Evolutionary conservation across 1,140 invertebrate species (phyloP), one percentile per base, ranked within the genome.

Genomic region (Apis florea): DNA sequence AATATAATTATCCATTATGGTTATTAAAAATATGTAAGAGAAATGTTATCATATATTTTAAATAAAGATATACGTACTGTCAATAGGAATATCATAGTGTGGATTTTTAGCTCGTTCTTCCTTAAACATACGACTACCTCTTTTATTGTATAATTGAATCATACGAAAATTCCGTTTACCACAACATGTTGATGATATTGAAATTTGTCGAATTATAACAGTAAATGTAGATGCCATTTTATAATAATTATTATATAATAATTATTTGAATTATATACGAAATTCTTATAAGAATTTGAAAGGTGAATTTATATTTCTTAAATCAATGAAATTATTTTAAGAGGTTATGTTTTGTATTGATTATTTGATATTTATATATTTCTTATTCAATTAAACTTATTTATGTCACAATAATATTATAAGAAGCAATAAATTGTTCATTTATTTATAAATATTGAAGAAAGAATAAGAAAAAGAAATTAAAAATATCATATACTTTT

Each of bases 161-260:
- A 97, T 97, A 59, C 95, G 93, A 90, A 97, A 97, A 93, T 97
- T 97, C 69, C 95, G 94, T 93, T 97, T 97, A 15, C 96, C 96
- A 88, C 95, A 93, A 63, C 94, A 85, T 21, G 91, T 83, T 53
- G 93, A 90, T 17, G 96, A 94, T 21, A 96, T 94, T 56, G 95
- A 95, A 86, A 97, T 96, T 56, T 88, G 89, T 85, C 96, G 92
- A 79, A 21, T 70, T 59, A 88, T 51, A 40, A 87, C 51, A 54
- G 68, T 69, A 24, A 51, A 83, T 0, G 69, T 12, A 2, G 80
- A 80, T 24, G 74, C 61, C 85, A 87, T 87, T 12, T 24, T 66
- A 54, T 56, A 61, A 26, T 12, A 26, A 70, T n/a, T n/a, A n/a
- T n/a, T n/a, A n/a, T n/a, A 17, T 59, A 8, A 49, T 10, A n/a